Base-by-base conservation (phyloP, 2,888 invertebrate species). In the Oscheius sp. region DNA sequence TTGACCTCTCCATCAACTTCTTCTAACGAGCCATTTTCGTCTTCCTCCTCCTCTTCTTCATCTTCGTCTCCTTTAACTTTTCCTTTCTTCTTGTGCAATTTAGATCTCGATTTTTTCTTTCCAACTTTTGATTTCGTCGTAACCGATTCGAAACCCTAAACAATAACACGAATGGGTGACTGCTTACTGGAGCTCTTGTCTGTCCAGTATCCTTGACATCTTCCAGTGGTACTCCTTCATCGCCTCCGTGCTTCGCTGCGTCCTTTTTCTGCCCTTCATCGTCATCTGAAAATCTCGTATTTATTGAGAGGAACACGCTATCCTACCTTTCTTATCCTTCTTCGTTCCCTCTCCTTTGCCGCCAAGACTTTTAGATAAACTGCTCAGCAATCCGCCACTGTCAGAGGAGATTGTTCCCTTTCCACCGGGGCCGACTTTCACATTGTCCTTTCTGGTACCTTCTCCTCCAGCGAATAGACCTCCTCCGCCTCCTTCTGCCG, bases 1-100 rank as follows among this genome's bases (percentile, higher is more conserved):
- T 61, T 61, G 12, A 61, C 61, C n/a, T 61, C 61, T n/a, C 61
- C 61, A 21, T 61, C 61, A 18, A 61, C 45, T 12, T 61, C 61
- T n/a, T 61, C 61, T 21, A 61, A 43, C 6, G 41, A 18, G 13
- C 61, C 61, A 61, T 61, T 61, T 12, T 41, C 43, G 25, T 61
- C 61, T 18, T 61, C 61, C 43, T 43, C 61, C 21, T 61, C 61
- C 35, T 61, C 61, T 12, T 61, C 61, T 35, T 35, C 35, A 18
- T 61, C 61, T 21, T 59, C 59, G 9, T 29, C 41, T 13, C 25
- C 45, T n/a, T 59, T 35, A 29, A 29, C 59, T 2, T 43, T 41
- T 41, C 35, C 35, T 21, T 45, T 55, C 55, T 55, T 55, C 13
- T 13, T 3, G 35, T 35, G 35, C 9, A 9, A 35, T 9, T 35